A percentile compares a stretch with the other conserved stretches of the same genome.
Conservation (phyloP, 2,113 vertebrate genomes). For the Kobus ellipsiprymnus region DNA sequence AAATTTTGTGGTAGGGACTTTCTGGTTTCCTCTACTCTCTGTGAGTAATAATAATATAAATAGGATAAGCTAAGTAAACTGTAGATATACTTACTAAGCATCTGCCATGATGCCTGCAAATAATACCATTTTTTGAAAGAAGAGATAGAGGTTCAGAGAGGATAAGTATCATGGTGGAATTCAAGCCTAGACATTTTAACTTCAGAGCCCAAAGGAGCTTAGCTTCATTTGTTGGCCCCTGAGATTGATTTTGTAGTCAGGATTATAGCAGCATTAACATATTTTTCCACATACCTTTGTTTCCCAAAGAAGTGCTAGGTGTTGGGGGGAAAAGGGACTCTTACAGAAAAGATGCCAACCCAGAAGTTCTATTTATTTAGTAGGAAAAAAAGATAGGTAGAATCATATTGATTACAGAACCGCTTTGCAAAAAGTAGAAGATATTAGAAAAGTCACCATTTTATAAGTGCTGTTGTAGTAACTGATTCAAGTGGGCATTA, state of each 20-base stretch:
- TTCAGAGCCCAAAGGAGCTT: neutral
- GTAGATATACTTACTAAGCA: neutral
- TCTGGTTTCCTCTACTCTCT: neutral
- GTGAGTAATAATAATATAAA: neutral
- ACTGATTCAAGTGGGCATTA: neutral
- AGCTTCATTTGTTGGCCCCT: neutral
- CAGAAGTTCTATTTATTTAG: neutral
- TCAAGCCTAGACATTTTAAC: neutral
- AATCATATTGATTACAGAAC: neutral
- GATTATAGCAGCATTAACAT: neutral
- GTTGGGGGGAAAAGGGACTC: neutral
- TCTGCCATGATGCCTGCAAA: neutral
- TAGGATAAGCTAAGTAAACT: neutral
- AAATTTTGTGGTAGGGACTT: too few relatives aligned
- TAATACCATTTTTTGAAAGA: neutral
- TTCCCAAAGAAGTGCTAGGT: neutral
- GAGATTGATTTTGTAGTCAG: neutral
- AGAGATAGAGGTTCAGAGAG: neutral
- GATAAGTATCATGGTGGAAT: neutral
- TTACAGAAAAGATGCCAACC: neutral
- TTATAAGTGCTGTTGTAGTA: neutral
- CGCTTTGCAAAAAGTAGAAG: neutral
- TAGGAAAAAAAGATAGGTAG: neutral
- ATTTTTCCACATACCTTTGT: neutral
- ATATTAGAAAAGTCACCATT: neutral